Evolutionary conservation across 2,888 invertebrate species (phyloP), one percentile per base, ranked within the genome.

Genomic region (Chloroclysta siterata): DNA sequence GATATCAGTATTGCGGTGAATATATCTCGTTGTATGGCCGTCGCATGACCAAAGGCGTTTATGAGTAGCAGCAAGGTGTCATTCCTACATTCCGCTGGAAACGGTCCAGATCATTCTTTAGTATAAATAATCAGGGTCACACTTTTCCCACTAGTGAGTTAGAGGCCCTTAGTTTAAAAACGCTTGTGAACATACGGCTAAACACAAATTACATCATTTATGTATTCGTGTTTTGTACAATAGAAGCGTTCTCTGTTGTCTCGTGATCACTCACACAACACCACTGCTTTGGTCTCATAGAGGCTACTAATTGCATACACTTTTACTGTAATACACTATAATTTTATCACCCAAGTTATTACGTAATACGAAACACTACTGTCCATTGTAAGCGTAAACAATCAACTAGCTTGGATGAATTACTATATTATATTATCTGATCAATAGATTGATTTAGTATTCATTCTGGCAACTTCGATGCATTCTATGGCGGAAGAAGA

Each of bases 1-100:
- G 87, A 90, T 90, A 92, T 91, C 87, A 83, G 88, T 90, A 83
- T 88, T 90, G 93, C 84, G 91, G 90, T 90, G 84, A 87, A 88
- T 80, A 81, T 84, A 84, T 80, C 77, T 76, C 79, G 76, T 80
- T 80, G 79, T 74, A 81, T 77, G 80, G 77, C 78, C 84, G 80
- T 82, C 83, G 81, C 79, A 79, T 82, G 82, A 85, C 84, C 75
- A 77, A 75, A 77, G 76, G 59, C 70, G 76, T 76, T 73, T 76
- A 76, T 71, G 72, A 74, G 74, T 74, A 73, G 72, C 72, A 66
- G 69, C 71, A 74, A 79, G 78, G 72, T 81, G 79, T 78, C 82
- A 82, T 79, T 80, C 79, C 73, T 74, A 76, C 84, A 86, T 86
- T 84, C 84, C 82, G 74, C 82, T 92, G 90, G 90, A 89, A 79